Base-by-base conservation (phyloP, 1,140 invertebrate genomes). In the Leguminivora glycinivorella region DNA sequence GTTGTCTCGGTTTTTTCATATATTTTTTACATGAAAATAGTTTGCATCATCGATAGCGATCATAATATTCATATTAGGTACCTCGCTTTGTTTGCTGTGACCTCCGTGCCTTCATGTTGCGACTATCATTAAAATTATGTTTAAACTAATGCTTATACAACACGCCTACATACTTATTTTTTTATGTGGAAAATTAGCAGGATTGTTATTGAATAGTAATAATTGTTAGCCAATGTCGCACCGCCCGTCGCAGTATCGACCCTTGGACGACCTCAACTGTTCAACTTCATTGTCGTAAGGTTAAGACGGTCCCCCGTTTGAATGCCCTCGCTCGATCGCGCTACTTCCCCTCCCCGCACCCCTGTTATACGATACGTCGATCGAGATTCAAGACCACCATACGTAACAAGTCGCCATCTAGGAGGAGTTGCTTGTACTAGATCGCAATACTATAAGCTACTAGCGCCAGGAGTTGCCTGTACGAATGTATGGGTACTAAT, bases 1-100 rank as follows among this genome's bases (percentile, higher is more conserved):
- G 14, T 63, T 63, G 26, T 63, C 58, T 34, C 26, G 56, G n/a
- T 31, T 63, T 29, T 60, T 26, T 26, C n/a, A 17, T 63, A 63
- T 29, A 17, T 63, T 63, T 60, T 63, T 63, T 63, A 22, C 58
- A 29, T 63, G 58, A 63, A 63, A 63, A 63, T 17, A 31, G 26
- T 63, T 31, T 63, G 58, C 26, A 63, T 63, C 9, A 34, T 63
- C 58, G 58, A 63, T 31, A 63, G 58, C 58, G 58, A 63, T 63
- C 58, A 34, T 63, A 31, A 29, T 63, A 29, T 29, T 63, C 26
- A 63, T 63, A 31, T 63, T 63, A n/a, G n/a, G n/a, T n/a, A 29
- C 58, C 58, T 29, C 25, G 26, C 58, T 31, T 63, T 63, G 58
- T 63, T n/a, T 31, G 58, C 58, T n/a, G 25, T 63, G 58, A 63